Conservation (phyloP, 2,113 vertebrate genomes). For the Salvelinus namaycush region DNA sequence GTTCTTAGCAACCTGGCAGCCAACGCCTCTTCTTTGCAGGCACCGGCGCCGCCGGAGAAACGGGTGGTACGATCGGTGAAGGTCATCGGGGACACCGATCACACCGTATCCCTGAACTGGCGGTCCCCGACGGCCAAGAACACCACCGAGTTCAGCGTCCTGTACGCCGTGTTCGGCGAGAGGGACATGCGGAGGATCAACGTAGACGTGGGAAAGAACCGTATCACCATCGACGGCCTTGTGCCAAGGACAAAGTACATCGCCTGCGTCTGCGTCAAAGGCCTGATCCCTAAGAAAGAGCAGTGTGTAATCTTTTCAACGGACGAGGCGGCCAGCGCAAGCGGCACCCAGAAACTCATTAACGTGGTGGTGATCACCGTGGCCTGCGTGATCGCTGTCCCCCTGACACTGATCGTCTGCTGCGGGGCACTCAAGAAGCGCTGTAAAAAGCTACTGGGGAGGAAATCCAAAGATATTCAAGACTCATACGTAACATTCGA, state of each 20-base stretch:
- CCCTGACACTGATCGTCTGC: conserved; percentile 90
- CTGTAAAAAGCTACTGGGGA: conserved; percentile 77
- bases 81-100: conserved; percentile 89
- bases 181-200: conserved; percentile 85
- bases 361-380: conserved; percentile 94
- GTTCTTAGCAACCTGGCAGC: conserved; percentile 72
- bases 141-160: conserved; percentile 83
- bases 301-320: conserved; percentile 98
- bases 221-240: conserved; percentile 84
- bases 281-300: conserved; percentile 88
- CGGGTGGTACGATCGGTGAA: conserved; percentile 84
- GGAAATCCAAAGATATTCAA: conserved; percentile 79
- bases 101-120: conserved; percentile 90
- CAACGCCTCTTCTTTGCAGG: conserved; percentile 74
- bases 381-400: conserved; percentile 88
- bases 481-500: conserved; percentile 90
- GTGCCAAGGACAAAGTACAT: conserved; percentile 93
- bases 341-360: conserved; percentile 93
- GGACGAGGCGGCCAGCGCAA: conserved; percentile 85
- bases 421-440: conserved; percentile 86
- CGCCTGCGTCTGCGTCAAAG: conserved; percentile 86
- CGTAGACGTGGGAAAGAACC: conserved; percentile 83
- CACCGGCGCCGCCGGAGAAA: conserved; percentile 70
- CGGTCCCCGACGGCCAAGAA: conserved; percentile 82
- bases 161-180: conserved; percentile 90